phyloP scores from a whole-genome alignment of 2,797 vertebrate genomes.

The Dendrocincla tyrannina region DNA sequence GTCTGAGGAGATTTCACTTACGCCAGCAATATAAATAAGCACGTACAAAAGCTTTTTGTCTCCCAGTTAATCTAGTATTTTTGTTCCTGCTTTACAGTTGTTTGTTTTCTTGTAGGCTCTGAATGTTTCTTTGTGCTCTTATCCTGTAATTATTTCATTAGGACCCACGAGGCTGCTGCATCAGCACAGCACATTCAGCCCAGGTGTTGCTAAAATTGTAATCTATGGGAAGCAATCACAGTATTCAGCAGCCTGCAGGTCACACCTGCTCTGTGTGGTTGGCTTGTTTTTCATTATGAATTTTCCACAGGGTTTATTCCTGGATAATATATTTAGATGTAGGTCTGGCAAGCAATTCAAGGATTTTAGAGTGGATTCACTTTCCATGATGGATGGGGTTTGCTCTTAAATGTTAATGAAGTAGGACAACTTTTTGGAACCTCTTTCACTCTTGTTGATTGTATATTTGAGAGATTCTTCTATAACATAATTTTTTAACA shows the following conservation, averaged over 20 bases:
- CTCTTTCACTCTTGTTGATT: not conserved
- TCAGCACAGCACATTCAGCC: not conserved
- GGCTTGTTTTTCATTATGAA: not conserved
- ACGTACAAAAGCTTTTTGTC: not conserved
- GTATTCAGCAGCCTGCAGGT: not conserved
- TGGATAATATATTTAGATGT: not conserved
- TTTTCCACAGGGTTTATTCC: conserved; percentile 33
- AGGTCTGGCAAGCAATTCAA: not conserved
- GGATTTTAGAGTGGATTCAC: not conserved
- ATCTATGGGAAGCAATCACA: conserved; percentile 12
- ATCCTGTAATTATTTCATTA: conserved; percentile 27
- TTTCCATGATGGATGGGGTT: not conserved
- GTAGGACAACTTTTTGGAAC: not conserved
- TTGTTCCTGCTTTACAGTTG: not conserved
- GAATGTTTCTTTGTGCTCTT: conserved; percentile 33
- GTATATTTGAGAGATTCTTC: not conserved
- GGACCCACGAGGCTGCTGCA: not conserved
- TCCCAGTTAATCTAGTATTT: not conserved
- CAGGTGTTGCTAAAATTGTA: conserved; percentile 29
- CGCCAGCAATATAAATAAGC: not conserved
- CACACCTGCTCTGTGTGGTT: not conserved
- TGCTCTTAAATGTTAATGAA: not conserved
- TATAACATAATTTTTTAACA: not conserved
- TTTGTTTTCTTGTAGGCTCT: conserved; percentile 1
- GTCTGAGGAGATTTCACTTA: conserved; percentile 13